Evolutionary conservation across 2,888 invertebrate species (phyloP), one percentile per base, ranked within the genome.

Genomic region (Drosophila tripunctata): DNA sequence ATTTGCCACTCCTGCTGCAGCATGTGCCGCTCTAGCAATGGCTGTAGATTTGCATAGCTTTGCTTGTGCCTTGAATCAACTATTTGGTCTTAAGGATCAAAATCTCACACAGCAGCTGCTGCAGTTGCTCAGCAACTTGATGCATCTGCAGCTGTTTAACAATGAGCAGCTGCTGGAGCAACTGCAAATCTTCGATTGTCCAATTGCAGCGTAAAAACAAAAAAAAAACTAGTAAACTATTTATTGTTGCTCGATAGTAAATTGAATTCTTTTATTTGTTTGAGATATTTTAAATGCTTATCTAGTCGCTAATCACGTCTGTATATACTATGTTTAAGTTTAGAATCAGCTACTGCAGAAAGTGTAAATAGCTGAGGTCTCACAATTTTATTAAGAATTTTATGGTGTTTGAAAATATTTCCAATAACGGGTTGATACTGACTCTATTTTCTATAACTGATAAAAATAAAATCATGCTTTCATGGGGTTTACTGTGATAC

Each of bases 121-220:
- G 45, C 89, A 82, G 65, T 35, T 90, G 24, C 36, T 90, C 0
- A 78, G 72, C 35, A 90, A 89, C 55, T 35, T 79, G 4, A n/a
- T 78, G n/a, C 38, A 45, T 1, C n/a, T 75, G 0, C 52, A 64
- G 6, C 12, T 57, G 0, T 2, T 57, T 3, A 62, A 70, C 6
- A 41, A 41, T 7, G 43, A 68, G 3, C 6, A 64, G 1, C 7
- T 79, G 1, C 3, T 87, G 15, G 65, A 67, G 1, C 33, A 51
- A 2, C 10, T 83, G 19, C 12, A 40, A 4, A 50, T 77, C 17
- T 74, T 52, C 55, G 64, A 10, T n/a, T 43, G 8, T 0, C 7
- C 51, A 31, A 41, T 14, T 31, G 14, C 7, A 19, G 30, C 38
- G 22, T 56, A 10, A 27, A 12, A 27, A 27, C 24, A 27, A 1